A percentile compares a stretch with the other conserved stretches of the same genome.
Conservation (phyloP, 2,797 vertebrate genomes). For the Crenichthys baileyi region DNA sequence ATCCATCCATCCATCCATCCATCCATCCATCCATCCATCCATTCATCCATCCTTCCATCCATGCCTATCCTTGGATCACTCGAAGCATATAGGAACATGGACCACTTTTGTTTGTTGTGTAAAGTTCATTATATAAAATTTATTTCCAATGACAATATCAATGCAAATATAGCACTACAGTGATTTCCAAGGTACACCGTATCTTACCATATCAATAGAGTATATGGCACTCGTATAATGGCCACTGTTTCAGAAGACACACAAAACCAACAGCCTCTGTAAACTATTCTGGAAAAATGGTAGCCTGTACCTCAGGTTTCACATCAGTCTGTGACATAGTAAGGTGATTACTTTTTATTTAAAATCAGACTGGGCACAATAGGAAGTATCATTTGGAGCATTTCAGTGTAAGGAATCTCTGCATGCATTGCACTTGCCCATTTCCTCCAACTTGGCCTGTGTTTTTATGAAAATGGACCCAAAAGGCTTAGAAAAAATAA, state of each 20-base stretch:
- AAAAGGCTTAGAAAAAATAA: conserved; percentile 25
- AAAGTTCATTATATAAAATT: conserved; percentile 89
- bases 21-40: not conserved
- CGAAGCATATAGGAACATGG: conserved; percentile 49
- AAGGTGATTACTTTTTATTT: conserved; percentile 76
- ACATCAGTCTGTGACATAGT: conserved; percentile 73
- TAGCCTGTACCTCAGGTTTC: conserved; percentile 63
- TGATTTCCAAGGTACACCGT: conserved; percentile 88
- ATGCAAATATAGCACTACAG: conserved; percentile 90
- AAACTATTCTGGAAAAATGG: conserved; percentile 81
- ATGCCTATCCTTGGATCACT: not conserved
- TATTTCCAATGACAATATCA: conserved; percentile 89
- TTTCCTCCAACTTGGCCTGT: conserved; percentile 70
- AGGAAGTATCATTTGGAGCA: conserved; percentile 61
- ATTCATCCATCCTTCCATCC: not conserved
- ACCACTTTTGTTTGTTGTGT: conserved; percentile 76
- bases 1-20: not conserved
- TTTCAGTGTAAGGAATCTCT: conserved; percentile 79
- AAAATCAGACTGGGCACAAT: conserved; percentile 78
- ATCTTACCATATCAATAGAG: conserved; percentile 86
- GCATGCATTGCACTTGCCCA: conserved; percentile 87
- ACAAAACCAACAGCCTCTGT: conserved; percentile 85
- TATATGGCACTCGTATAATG: conserved; percentile 88
- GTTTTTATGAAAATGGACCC: conserved; percentile 65
- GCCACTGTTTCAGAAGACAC: conserved; percentile 87